A percentile compares a stretch with the other conserved stretches of the same genome.
Conservation (phyloP, 2,113 vertebrate genomes). For the Puntigrus tetrazona region DNA sequence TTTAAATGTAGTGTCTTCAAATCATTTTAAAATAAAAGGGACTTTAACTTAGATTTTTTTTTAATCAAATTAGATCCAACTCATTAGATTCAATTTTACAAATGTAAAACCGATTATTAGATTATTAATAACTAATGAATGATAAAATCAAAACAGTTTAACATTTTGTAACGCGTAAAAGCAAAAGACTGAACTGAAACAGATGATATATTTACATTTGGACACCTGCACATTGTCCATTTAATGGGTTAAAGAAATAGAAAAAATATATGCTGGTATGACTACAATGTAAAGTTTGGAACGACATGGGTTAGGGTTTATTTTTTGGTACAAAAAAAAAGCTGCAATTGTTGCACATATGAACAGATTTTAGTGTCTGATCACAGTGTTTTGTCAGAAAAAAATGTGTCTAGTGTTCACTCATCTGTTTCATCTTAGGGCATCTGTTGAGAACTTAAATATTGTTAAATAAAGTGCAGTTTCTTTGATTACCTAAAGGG, state of each 20-base stretch:
- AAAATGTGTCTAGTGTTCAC: background rate
- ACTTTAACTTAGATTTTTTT: background rate
- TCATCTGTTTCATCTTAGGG: background rate
- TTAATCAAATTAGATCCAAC: background rate
- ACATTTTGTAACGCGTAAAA: background rate
- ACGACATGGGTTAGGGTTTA: background rate
- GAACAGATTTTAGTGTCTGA: background rate
- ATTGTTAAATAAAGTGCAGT: background rate
- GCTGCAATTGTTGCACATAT: background rate
- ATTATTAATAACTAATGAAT: background rate
- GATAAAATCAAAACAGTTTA: background rate
- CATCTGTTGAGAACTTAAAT: background rate
- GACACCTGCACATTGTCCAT: background rate
- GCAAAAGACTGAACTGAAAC: background rate
- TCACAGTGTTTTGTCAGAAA: background rate
- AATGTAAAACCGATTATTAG: background rate
- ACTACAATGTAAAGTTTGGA: background rate
- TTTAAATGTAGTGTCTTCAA: background rate
- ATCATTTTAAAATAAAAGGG: background rate
- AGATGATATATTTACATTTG: background rate
- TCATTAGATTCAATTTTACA: background rate
- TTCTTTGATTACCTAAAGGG: conserved; percentile 1
- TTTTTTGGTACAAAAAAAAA: background rate
- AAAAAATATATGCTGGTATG: too few species aligned
- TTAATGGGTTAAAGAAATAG: too few species aligned